phyloP scores from a whole-genome alignment of 2,797 vertebrate genomes.

The Choloepus didactylus region DNA sequence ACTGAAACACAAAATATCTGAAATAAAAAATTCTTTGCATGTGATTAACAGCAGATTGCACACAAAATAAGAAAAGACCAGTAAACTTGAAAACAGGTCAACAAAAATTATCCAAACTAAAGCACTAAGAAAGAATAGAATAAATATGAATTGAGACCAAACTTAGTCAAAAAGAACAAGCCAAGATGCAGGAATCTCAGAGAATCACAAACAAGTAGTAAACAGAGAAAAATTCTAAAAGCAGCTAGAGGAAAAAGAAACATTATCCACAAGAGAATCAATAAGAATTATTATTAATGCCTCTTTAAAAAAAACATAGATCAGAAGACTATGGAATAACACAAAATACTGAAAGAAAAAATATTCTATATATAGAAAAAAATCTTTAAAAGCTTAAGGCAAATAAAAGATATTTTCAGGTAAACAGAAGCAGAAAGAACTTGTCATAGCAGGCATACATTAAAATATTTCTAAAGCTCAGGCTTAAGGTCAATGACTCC shows the following conservation, averaged over 20 bases:
- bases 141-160: neutral
- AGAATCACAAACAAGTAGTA: neutral
- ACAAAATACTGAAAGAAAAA: neutral
- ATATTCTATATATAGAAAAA: neutral
- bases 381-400: slow-evolving; percentile 4
- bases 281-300: neutral
- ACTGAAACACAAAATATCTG: neutral
- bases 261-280: neutral
- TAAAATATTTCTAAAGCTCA: neutral
- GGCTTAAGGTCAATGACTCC: neutral
- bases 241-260: neutral
- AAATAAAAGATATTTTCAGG: neutral
- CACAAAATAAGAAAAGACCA: neutral
- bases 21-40: neutral
- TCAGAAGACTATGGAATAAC: neutral
- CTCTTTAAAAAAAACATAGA: neutral
- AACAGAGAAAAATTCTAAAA: neutral
- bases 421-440: slow-evolving; percentile 10
- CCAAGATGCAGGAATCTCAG: neutral
- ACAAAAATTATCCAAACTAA: slow-evolving; percentile 17
- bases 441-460: neutral
- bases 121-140: neutral
- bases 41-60: neutral
- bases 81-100: neutral
- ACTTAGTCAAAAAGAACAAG: neutral